phyloP scores from a whole-genome alignment of 2,888 invertebrate genomes.

The Isoperla grammatica region DNA sequence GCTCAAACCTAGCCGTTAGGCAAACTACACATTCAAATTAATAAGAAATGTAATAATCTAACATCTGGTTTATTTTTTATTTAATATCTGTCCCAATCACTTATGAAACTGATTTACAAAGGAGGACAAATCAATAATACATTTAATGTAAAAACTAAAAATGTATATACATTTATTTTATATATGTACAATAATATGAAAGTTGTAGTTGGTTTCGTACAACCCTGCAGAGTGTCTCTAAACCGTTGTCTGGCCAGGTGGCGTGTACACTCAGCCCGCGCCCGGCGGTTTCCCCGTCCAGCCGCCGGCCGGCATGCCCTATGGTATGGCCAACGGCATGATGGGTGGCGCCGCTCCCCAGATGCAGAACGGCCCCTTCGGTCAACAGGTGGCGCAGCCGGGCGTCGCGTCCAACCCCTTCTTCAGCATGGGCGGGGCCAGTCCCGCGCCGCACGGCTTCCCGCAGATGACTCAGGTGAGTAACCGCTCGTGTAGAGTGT shows the following conservation, averaged over 20 bases:
- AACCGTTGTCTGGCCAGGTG: slow-evolving; percentile 20
- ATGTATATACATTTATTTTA: no score
- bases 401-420: slow-evolving; percentile 31
- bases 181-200: no score
- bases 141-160: no score
- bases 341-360: slow-evolving; percentile 1
- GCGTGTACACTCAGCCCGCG: slow-evolving; percentile 23
- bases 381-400: slow-evolving; percentile 9
- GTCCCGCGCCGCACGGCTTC: slow-evolving; percentile 18
- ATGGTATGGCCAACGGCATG: slow-evolving; percentile 1
- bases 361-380: slow-evolving; percentile 29
- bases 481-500: neutral
- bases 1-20: no score
- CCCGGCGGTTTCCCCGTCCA: slow-evolving; percentile 3
- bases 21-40: neutral
- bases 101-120: no score
- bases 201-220: no score
- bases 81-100: no score
- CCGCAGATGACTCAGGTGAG: slow-evolving; percentile 25
- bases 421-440: slow-evolving; percentile 30
- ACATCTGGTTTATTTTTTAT: no score
- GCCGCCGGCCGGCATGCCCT: neutral
- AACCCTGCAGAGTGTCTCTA: no score
- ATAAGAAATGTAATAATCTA: no score
- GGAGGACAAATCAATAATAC: no score